Conservation (phyloP, 2,797 vertebrate species). For the Muscicapa comitata region DNA sequence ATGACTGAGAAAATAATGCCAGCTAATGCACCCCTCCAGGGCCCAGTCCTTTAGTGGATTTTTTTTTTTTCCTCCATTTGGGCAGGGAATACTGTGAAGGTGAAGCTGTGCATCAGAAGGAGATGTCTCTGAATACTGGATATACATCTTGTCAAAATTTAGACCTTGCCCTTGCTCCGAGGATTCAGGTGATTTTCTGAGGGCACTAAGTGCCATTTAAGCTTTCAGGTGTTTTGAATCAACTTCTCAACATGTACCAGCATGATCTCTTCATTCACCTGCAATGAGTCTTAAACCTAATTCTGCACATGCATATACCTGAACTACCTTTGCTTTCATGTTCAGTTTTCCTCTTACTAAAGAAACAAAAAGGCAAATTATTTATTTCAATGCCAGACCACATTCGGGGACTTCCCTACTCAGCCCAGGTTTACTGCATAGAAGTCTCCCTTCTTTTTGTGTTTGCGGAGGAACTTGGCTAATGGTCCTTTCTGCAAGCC, state of each 20-base stretch:
- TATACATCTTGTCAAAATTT: not conserved
- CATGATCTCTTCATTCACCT: not conserved
- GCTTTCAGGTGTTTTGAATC: not conserved
- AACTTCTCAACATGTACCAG: not conserved
- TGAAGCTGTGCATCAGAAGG: not conserved
- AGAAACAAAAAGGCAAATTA: not conserved
- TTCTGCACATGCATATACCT: not conserved
- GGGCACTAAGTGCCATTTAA: not conserved
- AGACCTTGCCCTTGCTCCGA: not conserved
- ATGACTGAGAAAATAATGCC: constrained; percentile 21
- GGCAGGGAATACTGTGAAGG: not conserved
- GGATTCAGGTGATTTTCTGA: not conserved
- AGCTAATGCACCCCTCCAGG: not conserved
- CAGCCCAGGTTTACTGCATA: not conserved
- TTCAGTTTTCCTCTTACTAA: not conserved
- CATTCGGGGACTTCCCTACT: not conserved
- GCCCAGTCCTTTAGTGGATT: not conserved
- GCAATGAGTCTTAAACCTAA: not conserved
- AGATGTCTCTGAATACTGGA: not conserved
- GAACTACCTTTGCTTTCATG: not conserved
- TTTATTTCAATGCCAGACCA: not conserved
- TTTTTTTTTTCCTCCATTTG: not conserved
- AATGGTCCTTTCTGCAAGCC: fast-evolving
- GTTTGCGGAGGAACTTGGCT: not conserved
- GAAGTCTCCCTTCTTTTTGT: not conserved